Evolutionary conservation across 2,888 invertebrate species (phyloP), one percentile per base, ranked within the genome.

Genomic region (Biston betularia): DNA sequence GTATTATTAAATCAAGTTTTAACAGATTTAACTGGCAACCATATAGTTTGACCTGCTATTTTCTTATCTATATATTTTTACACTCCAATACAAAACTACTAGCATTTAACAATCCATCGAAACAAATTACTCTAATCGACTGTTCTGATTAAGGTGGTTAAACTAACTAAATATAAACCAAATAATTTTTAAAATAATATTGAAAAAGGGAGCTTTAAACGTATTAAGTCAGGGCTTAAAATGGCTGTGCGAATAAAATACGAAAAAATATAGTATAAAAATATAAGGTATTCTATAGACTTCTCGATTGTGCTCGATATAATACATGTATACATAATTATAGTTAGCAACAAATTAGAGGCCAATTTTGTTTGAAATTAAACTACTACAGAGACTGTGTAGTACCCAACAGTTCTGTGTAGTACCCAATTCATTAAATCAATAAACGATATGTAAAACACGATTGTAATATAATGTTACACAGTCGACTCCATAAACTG

Each of bases 281-380:
- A 52, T 24, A 58, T 56, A 61, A 55, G 14, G 10, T 57, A 44
- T 55, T 14, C 14, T 55, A 46, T 45, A 35, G 40, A 78, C 81
- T 81, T 82, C 83, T 83, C 82, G 77, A 78, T 81, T 79, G 76
- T 70, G 64, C 34, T 33, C 67, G 66, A 35, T 45, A 38, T 38
- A 45, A 24, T 24, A 24, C 3, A 24, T 24, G 3, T 24, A n/a
- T n/a, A n/a, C n/a, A n/a, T n/a, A n/a, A n/a, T n/a, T 6, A 63
- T 79, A 77, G 70, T 68, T 79, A 81, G 78, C 62, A 75, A 76
- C 70, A 77, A 79, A 79, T 81, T 77, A 33, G 71, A 63, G 71
- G 72, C 64, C 58, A 69, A 70, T 73, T 68, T 75, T 70, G 72
- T 68, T 54, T 35, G n/a, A 24, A 38, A 12, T 57, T 24, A 40